Evolutionary conservation across 2,888 invertebrate genomes (phyloP), one percentile per base, ranked within the genome.

Genomic region (Melanargia galathea): DNA sequence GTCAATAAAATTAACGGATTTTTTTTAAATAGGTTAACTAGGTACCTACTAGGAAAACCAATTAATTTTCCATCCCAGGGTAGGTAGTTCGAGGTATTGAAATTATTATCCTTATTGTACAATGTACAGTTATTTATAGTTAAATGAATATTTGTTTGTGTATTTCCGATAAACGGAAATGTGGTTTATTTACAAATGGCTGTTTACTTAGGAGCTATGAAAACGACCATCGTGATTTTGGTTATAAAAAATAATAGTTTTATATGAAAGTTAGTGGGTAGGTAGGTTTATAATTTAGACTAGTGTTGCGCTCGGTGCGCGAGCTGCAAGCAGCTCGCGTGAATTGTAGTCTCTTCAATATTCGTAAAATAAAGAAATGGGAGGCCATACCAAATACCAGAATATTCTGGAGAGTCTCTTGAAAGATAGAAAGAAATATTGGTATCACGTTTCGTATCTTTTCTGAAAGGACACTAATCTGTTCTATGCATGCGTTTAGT

Each of bases 1-100:
- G 26, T 49, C 49, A 49, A 49, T 26, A 16, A 49, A n/a, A 49
- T 26, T 46, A 22, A 11, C 22, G 45, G 45, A 46, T 22, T 22
- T 22, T 43, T 43, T 46, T 5, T 8, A 1, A 46, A 46, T 45
- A 26, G 2, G 2, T 26, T 26, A 26, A 26, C n/a, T n/a, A n/a
- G n/a, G n/a, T 5, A 30, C 30, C 30, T 6, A 30, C 30, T 6
- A 20, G 40, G 40, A 43, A 43, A 16, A 6, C 40, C 16, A 16
- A 16, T 13, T 30, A 51, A 20, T 1, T 35, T 52, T 52, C 52
- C 35, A 2, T 13, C 33, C 35, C 13, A 30, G 16, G 33, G 18
- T 56, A 30, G 26, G 45, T 43, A 30, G 20, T 38, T 54, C 43
- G 45, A 18, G 26, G 56, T 43, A 30, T 30, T 7, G 18, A 18